These are phyloP conservation scores for Thymallus thymallus DNA, from an alignment of 2,113 vertebrate species.

Conservation along the genomic window DNA sequence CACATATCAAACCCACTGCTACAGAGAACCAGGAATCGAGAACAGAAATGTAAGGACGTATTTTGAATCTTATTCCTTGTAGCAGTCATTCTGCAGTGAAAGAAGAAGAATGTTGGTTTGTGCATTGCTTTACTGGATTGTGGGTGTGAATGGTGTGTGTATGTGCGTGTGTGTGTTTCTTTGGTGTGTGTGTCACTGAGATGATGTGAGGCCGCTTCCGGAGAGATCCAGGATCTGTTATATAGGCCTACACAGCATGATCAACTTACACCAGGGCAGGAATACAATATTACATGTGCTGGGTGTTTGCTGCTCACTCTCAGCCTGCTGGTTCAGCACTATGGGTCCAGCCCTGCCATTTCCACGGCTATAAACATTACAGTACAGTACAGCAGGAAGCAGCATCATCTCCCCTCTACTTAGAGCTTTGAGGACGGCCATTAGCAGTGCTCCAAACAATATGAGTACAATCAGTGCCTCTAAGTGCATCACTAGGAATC, in stretches of 20 bases:
- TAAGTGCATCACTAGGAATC: neutral
- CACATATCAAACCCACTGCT: neutral
- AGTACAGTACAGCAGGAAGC: constrained; percentile 3
- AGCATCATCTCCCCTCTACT: constrained; percentile 15
- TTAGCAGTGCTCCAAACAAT: neutral
- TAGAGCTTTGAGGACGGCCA: neutral
- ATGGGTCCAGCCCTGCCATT: constrained; percentile 32
- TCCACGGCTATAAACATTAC: constrained; percentile 23
- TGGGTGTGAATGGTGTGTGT: constrained; percentile 27
- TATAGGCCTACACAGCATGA: constrained; percentile 62
- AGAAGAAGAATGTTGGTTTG: constrained; percentile 15
- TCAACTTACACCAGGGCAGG: constrained; percentile 77
- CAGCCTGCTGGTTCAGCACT: constrained; percentile 64
- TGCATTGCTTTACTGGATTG: constrained; percentile 31
- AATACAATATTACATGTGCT: constrained; percentile 74
- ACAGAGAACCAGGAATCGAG: neutral
- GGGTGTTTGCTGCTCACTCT: constrained; percentile 53
- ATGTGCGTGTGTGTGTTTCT: constrained; percentile 29
- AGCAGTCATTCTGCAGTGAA: neutral
- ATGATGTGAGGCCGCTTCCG: constrained; percentile 45
- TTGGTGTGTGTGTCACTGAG: constrained; percentile 2
- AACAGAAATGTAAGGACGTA: neutral
- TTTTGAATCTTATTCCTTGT: neutral
- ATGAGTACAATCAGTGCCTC: neutral
- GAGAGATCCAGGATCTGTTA: constrained; percentile 51